Percentiles rank a stretch among this genome's conserved stretches.
phyloP scores from a whole-genome alignment of 2,888 invertebrate genomes.

The Tachystola acroxantha region DNA sequence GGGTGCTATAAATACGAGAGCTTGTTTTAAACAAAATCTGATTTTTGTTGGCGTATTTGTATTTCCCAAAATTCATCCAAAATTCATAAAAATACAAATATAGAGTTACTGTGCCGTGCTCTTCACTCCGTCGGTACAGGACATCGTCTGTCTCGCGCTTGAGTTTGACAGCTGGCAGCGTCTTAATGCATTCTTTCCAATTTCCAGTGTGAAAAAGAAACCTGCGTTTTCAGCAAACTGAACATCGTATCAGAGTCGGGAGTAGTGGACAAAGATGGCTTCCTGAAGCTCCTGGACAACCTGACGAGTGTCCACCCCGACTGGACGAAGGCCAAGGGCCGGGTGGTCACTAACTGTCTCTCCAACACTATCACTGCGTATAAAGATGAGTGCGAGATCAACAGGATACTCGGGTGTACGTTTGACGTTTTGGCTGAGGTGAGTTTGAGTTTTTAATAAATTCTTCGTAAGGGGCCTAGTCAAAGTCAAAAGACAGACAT shows the following conservation, averaged over 20 bases:
- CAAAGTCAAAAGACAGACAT: too few relatives aligned
- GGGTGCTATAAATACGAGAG: too few relatives aligned
- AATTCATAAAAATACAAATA: too few relatives aligned
- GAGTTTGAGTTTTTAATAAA: constrained; percentile 8
- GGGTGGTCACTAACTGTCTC: constrained; percentile 54
- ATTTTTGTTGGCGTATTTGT: too few relatives aligned
- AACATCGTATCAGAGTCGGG: constrained; percentile 39
- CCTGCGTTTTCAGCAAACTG: constrained; percentile 51
- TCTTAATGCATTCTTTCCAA: too few relatives aligned
- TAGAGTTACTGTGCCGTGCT: too few relatives aligned
- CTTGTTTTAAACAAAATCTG: too few relatives aligned
- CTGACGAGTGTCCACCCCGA: constrained; percentile 37
- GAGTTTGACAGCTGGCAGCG: too few relatives aligned
- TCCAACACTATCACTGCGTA: constrained; percentile 33
- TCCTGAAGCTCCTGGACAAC: constrained; percentile 47
- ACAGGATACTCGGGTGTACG: constrained; percentile 51
- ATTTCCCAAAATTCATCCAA: too few relatives aligned
- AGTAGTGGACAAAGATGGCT: constrained; percentile 38
- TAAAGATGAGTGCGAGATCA: constrained; percentile 49
- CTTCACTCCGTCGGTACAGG: too few relatives aligned
- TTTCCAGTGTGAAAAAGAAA: constrained; percentile 58
- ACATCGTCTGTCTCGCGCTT: too few relatives aligned
- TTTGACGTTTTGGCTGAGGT: constrained; percentile 64
- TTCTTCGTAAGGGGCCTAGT: too few relatives aligned
- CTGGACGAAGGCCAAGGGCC: constrained; percentile 51